phyloP scores from a whole-genome alignment of 1,140 invertebrate species.

The Pectinophora gossypiella region DNA sequence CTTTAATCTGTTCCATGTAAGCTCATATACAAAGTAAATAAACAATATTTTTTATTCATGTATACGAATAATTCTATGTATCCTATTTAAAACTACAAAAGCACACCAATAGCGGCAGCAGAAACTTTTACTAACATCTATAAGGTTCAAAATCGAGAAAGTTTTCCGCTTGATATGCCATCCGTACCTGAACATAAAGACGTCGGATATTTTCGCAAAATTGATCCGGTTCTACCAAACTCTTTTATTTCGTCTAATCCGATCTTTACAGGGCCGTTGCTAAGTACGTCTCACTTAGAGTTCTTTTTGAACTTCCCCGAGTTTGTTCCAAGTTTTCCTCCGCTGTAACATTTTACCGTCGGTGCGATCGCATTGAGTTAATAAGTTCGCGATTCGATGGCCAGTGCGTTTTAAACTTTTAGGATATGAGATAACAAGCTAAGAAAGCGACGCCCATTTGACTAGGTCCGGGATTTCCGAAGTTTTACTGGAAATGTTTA shows the following conservation, averaged over 20 bases:
- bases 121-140: too few relatives aligned
- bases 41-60: too few relatives aligned
- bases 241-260: conserved; percentile 6
- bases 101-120: too few relatives aligned
- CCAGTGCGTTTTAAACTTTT: conserved; percentile 73
- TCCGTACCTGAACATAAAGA: too few relatives aligned
- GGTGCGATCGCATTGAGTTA: conserved; percentile 71
- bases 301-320: conserved; percentile 60
- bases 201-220: neutral
- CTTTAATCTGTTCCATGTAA: too few relatives aligned
- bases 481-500: too few relatives aligned
- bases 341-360: conserved; percentile 71
- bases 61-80: too few relatives aligned
- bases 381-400: conserved; percentile 72
- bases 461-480: conserved; percentile 42
- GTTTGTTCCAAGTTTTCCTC: conserved; percentile 61
- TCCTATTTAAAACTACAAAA: too few relatives aligned
- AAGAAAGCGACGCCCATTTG: conserved; percentile 64
- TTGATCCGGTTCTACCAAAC: neutral
- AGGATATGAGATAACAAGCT: conserved; percentile 74
- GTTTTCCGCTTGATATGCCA: too few relatives aligned
- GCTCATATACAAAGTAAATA: too few relatives aligned
- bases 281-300: conserved; percentile 62
- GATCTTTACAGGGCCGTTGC: conserved; percentile 6
- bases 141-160: too few relatives aligned